Evolutionary conservation across 2,113 vertebrate species (phyloP).

Genomic region (Ornithorhynchus anatinus): DNA sequence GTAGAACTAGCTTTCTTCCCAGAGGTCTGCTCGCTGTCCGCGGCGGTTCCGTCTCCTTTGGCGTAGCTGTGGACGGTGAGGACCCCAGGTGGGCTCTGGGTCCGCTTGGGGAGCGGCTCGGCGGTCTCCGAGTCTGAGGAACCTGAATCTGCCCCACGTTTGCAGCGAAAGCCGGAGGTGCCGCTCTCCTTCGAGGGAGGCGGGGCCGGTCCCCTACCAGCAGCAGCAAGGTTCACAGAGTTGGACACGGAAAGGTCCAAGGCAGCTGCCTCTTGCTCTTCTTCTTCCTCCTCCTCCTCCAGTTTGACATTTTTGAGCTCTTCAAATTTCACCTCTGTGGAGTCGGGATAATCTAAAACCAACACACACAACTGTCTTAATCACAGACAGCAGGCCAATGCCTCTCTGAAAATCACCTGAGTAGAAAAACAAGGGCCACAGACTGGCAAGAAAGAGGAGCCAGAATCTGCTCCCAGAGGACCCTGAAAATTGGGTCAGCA

Average conservation of each 20-base stretch:
- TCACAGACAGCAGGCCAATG: background rate
- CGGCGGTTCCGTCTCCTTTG: slow-evolving; percentile 65
- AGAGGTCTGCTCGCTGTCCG: slow-evolving; percentile 48
- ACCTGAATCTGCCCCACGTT: no score
- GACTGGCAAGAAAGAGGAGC: background rate
- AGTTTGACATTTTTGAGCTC: slow-evolving; percentile 74
- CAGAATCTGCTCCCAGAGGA: no score
- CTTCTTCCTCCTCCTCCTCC: slow-evolving; percentile 64
- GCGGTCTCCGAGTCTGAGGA: slow-evolving; percentile 81
- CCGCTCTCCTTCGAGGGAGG: slow-evolving; percentile 53
- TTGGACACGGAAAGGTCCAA: slow-evolving; percentile 73
- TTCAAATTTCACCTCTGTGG: slow-evolving; percentile 69
- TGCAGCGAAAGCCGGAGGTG: slow-evolving; percentile 43
- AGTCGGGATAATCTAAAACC: slow-evolving; percentile 65
- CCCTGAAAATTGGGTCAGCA: no score
- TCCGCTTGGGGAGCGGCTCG: slow-evolving; percentile 78
- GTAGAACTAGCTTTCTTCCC: slow-evolving; percentile 65
- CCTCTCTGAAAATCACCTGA: background rate
- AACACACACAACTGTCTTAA: slow-evolving; percentile 6
- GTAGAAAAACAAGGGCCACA: background rate
- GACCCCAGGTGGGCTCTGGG: slow-evolving; percentile 76
- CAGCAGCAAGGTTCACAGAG: slow-evolving; percentile 60
- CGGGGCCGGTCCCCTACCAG: slow-evolving; percentile 29
- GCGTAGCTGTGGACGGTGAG: slow-evolving; percentile 86
- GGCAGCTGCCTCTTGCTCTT: slow-evolving; percentile 62